These are phyloP conservation scores for Phortica okadai DNA, from an alignment of 2,888 invertebrate species.

Conservation along the genomic window DNA sequence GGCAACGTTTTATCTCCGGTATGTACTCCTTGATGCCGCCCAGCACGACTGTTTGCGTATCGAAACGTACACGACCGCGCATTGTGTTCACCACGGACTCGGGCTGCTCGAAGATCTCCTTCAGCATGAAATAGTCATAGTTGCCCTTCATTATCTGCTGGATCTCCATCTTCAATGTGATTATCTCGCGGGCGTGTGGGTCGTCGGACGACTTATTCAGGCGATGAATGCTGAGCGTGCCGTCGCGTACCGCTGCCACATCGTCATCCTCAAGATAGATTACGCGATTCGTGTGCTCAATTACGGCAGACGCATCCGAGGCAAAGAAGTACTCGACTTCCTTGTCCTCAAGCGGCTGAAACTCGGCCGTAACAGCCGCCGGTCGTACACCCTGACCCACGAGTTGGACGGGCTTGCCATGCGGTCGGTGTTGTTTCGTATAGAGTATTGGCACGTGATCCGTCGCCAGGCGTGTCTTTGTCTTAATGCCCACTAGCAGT, in stretches of 20 bases:
- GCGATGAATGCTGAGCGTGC: conserved; percentile 96
- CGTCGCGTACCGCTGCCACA: conserved; percentile 97
- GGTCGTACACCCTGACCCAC: conserved; percentile 79
- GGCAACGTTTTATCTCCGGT: conserved; percentile 96
- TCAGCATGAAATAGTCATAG: conserved; percentile 99
- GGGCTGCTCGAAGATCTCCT: conserved; percentile 99
- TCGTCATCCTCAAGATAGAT: conserved; percentile 98
- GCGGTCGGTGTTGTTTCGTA: conserved; percentile 79
- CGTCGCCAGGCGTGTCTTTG: conserved; percentile 93
- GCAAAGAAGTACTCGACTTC: conserved; percentile 99
- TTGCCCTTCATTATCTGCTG: conserved; percentile 99
- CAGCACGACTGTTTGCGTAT: conserved; percentile 88
- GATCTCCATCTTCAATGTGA: conserved; percentile 96
- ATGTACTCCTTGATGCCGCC: conserved; percentile 99
- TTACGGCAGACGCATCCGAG: conserved; percentile 98
- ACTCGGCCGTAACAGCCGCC: conserved; percentile 89
- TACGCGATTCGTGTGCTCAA: conserved; percentile 98
- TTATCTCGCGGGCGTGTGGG: conserved; percentile 94
- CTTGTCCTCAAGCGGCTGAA: conserved; percentile 92
- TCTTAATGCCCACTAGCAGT: conserved; percentile 97
- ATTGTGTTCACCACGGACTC: conserved; percentile 99
- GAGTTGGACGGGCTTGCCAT: conserved; percentile 81
- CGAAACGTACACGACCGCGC: conserved; percentile 97
- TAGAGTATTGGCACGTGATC: conserved; percentile 99
- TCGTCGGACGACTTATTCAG: conserved; percentile 87